Conservation (phyloP, 2,888 invertebrate genomes). For the Balanococcus diminutus region DNA sequence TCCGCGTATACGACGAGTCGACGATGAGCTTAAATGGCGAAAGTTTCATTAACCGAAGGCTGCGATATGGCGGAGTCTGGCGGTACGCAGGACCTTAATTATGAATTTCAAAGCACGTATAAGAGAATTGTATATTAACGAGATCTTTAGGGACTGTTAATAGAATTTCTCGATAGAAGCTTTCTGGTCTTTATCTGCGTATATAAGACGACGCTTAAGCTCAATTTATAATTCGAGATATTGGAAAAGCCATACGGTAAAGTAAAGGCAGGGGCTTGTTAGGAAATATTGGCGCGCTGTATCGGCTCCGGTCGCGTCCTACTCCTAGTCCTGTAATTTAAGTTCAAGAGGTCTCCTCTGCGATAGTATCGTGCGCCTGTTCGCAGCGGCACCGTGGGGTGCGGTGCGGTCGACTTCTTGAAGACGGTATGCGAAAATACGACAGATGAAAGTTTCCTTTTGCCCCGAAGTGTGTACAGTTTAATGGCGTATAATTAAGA, state of each 20-base stretch:
- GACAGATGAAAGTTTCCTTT: conserved; percentile 39
- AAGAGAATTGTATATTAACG: conserved; percentile 45
- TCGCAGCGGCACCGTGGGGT: background rate
- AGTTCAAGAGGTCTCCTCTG: conserved; percentile 19
- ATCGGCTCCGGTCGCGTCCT: background rate
- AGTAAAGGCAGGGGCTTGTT: conserved; percentile 27
- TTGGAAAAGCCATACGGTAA: conserved; percentile 39
- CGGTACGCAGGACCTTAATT: conserved; percentile 36
- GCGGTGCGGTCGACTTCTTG: background rate
- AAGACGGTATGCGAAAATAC: conserved; percentile 24
- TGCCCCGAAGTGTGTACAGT: conserved; percentile 11
- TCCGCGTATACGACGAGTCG: no score
- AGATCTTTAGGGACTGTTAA: conserved; percentile 44
- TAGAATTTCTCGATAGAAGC: conserved; percentile 39
- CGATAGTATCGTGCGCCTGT: background rate
- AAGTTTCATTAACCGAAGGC: conserved; percentile 23
- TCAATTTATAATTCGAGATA: conserved; percentile 40
- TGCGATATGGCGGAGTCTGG: background rate
- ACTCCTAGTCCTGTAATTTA: background rate
- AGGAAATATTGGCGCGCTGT: conserved; percentile 18
- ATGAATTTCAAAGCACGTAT: conserved; percentile 43
- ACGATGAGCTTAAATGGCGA: background rate
- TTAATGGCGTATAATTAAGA: conserved; percentile 44
- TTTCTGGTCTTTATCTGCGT: conserved; percentile 24
- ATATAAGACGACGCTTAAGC: conserved; percentile 42